These are phyloP conservation scores for Natator depressus DNA, from an alignment of 2,113 vertebrate genomes.

Conservation along the genomic window DNA sequence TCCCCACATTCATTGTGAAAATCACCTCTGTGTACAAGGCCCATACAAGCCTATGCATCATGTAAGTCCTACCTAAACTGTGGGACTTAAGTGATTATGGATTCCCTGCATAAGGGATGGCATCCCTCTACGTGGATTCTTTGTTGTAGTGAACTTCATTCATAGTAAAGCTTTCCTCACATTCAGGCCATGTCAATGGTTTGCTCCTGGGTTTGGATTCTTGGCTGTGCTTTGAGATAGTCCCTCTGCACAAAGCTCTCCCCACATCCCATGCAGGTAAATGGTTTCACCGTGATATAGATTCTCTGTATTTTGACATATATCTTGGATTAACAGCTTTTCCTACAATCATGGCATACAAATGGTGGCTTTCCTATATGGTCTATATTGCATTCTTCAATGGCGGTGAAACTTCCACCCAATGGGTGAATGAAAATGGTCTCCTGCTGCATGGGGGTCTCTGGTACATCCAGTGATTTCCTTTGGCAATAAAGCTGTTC, in stretches of 20 bases:
- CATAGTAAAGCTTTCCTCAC: too few relatives aligned
- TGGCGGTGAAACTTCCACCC: constrained; percentile 7
- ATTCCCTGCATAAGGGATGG: too few relatives aligned
- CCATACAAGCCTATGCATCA: too few relatives aligned
- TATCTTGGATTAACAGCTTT: background rate
- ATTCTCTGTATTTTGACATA: background rate
- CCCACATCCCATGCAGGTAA: background rate
- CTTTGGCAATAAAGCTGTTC: constrained; percentile 38
- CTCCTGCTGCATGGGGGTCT: constrained; percentile 19
- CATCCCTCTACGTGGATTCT: too few relatives aligned
- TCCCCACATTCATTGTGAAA: background rate
- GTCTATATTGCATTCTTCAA: constrained; percentile 5
- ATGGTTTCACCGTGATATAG: background rate
- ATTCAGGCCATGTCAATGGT: too few relatives aligned
- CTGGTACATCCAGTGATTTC: background rate
- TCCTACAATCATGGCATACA: constrained; percentile 6
- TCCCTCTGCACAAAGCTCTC: background rate
- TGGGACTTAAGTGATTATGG: too few relatives aligned
- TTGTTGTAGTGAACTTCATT: too few relatives aligned
- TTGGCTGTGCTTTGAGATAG: background rate
- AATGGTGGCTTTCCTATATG: constrained; percentile 4
- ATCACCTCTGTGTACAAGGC: too few relatives aligned
- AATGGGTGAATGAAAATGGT: constrained; percentile 21
- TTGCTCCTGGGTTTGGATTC: background rate
- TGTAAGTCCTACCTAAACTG: too few relatives aligned